Evolutionary conservation across 2,797 vertebrate species (phyloP).

Genomic region (Labeo calbasu): DNA sequence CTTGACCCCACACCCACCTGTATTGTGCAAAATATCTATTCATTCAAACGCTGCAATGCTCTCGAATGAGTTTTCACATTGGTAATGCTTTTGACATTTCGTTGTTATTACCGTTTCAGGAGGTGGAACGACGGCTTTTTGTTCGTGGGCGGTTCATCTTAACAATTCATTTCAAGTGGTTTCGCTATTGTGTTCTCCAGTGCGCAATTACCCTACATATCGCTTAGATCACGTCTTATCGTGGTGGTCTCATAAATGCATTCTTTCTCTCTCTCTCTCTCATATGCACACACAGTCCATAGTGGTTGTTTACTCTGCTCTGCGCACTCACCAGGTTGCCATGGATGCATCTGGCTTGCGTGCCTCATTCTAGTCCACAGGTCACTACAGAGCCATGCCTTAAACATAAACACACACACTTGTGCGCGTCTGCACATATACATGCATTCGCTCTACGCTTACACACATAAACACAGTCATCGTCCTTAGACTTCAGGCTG

Average conservation of each 20-base stretch:
- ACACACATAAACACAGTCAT: slow-evolving; percentile 20
- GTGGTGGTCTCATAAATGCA: slow-evolving; percentile 34
- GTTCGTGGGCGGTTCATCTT: slow-evolving; percentile 31
- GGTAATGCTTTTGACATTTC: slow-evolving; percentile 45
- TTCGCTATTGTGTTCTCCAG: slow-evolving; percentile 10
- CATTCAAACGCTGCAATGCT: slow-evolving; percentile 24
- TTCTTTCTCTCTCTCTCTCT: slow-evolving; percentile 8
- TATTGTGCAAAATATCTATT: slow-evolving; percentile 17
- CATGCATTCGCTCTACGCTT: background rate
- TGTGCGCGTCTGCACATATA: slow-evolving; percentile 1
- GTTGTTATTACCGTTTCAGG: background rate
- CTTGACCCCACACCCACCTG: slow-evolving; percentile 21
- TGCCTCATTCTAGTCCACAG: slow-evolving; percentile 41
- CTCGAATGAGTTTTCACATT: slow-evolving; percentile 19
- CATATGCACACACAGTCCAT: slow-evolving; percentile 13
- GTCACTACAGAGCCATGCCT: slow-evolving; percentile 37
- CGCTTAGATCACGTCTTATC: slow-evolving; percentile 12
- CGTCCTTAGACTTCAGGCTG: slow-evolving; percentile 11
- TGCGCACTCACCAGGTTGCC: slow-evolving; percentile 45
- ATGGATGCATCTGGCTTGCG: slow-evolving; percentile 48
- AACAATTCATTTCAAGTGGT: slow-evolving; percentile 25
- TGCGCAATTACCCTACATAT: slow-evolving; percentile 23
- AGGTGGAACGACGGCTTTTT: slow-evolving; percentile 13
- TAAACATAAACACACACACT: slow-evolving; percentile 29
- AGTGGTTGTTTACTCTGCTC: slow-evolving; percentile 42